Evolutionary conservation across 37 sponge, comb jelly and placozoan species (phyloP).

Genomic region (Oscarella lobularis): DNA sequence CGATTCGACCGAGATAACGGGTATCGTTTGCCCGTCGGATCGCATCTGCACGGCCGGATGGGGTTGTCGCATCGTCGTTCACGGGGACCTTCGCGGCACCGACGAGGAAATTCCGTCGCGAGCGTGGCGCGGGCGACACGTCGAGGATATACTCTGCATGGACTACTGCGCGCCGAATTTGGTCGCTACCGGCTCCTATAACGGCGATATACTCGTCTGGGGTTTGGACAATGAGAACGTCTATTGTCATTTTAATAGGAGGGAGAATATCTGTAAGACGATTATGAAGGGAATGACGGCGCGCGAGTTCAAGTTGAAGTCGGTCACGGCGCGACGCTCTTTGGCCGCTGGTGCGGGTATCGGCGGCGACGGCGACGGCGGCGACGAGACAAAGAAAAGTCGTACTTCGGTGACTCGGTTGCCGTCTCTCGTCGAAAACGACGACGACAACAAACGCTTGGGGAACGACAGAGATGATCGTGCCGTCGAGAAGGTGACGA

Average conservation of each 20-base stretch:
- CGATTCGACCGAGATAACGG: constrained; percentile 35
- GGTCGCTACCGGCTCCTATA: constrained; percentile 53
- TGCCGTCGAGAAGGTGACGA: no score
- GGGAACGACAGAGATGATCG: no score
- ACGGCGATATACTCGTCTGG: constrained; percentile 76
- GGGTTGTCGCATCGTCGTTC: constrained; percentile 11
- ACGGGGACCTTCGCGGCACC: constrained; percentile 18
- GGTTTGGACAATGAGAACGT: constrained; percentile 34
- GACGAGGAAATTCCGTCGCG: neutral
- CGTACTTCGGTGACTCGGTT: no score
- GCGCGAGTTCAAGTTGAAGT: neutral
- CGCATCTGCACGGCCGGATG: constrained; percentile 19
- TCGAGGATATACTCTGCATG: constrained; percentile 80
- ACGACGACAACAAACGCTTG: no score
- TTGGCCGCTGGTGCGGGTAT: neutral
- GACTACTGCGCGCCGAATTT: constrained; percentile 38
- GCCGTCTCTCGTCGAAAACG: no score
- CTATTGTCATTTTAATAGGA: neutral
- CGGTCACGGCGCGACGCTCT: neutral
- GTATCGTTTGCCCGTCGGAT: constrained; percentile 14
- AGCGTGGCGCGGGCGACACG: constrained; percentile 18
- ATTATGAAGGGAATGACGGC: neutral
- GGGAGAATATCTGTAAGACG: neutral
- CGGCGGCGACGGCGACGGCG: no score
- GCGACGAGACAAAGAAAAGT: no score